These are phyloP conservation scores for Lutjanus argentimaculatus DNA, from an alignment of 2,797 vertebrate genomes.

Conservation along the genomic window DNA sequence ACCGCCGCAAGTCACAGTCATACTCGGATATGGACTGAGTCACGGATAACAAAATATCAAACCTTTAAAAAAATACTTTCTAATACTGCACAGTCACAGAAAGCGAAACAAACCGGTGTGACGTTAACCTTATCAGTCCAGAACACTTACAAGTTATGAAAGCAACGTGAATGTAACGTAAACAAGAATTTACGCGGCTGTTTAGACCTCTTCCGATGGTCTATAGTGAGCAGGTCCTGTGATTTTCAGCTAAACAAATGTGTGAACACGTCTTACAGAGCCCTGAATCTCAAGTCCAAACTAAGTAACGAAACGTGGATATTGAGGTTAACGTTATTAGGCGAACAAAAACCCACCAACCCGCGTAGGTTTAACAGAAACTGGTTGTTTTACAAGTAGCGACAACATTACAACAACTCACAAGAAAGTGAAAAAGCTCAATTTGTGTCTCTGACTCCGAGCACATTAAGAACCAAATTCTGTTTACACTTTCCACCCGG, in stretches of 20 bases:
- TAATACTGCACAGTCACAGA: not conserved
- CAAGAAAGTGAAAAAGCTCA: fast-evolving
- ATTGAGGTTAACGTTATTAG: too few relatives aligned
- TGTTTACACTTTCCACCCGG: constrained; percentile 60
- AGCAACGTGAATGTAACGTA: not conserved
- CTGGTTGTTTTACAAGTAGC: not conserved
- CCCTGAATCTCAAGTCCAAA: not conserved
- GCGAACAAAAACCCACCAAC: not conserved
- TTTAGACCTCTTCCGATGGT: not conserved
- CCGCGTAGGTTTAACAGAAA: not conserved
- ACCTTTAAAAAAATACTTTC: not conserved
- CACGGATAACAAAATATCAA: not conserved
- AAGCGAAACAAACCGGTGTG: not conserved
- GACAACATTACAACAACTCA: not conserved
- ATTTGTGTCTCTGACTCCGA: not conserved
- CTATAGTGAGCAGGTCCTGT: too few relatives aligned
- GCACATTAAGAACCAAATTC: not conserved
- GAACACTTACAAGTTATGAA: not conserved
- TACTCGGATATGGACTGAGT: not conserved
- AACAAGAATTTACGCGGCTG: not conserved
- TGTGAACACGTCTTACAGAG: not conserved
- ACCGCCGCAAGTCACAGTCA: not conserved
- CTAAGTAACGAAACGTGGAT: not conserved
- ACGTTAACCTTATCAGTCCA: not conserved
- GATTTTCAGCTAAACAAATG: not conserved